Percentiles rank a stretch among this genome's conserved stretches.
These are phyloP conservation scores for Otolemur garnettii DNA, from an alignment of 2,113 vertebrate genomes.

Conservation along the genomic window DNA sequence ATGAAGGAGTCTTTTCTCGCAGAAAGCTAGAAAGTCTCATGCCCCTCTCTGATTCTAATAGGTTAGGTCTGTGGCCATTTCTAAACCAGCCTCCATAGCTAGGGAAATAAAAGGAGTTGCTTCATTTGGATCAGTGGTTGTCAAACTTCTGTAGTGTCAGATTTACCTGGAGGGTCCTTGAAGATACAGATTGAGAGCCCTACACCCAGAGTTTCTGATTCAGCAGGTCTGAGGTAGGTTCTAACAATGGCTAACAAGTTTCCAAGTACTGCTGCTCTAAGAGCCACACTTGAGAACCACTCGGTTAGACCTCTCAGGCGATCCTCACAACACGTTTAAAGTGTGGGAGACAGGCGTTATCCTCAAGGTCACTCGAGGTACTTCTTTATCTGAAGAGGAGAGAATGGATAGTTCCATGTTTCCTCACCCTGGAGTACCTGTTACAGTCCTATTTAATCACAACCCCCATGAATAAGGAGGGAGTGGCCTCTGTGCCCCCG, in stretches of 20 bases:
- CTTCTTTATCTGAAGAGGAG: background rate
- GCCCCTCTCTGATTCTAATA: background rate
- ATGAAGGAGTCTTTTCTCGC: background rate
- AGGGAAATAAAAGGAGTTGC: background rate
- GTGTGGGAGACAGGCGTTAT: background rate
- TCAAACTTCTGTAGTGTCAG: background rate
- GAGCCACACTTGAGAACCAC: background rate
- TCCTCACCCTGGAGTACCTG: background rate
- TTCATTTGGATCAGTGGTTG: background rate
- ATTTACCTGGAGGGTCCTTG: background rate
- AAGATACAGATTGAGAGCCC: too few relatives aligned
- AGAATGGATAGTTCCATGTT: background rate
- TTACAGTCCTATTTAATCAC: background rate
- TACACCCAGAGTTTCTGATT: background rate
- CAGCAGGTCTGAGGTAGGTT: background rate
- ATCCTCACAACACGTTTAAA: background rate
- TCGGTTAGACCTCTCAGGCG: too few relatives aligned
- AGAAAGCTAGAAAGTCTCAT: background rate
- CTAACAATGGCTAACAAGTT: background rate
- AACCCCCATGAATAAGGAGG: accelerated
- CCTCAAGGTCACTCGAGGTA: background rate
- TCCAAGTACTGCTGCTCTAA: background rate
- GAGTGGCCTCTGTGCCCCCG: background rate
- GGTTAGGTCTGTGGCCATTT: background rate
- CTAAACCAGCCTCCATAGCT: background rate